Percentiles rank a stretch among this genome's conserved stretches.
These are phyloP conservation scores for Laspeyria flexula DNA, from an alignment of 2,888 invertebrate genomes.

Conservation along the genomic window DNA sequence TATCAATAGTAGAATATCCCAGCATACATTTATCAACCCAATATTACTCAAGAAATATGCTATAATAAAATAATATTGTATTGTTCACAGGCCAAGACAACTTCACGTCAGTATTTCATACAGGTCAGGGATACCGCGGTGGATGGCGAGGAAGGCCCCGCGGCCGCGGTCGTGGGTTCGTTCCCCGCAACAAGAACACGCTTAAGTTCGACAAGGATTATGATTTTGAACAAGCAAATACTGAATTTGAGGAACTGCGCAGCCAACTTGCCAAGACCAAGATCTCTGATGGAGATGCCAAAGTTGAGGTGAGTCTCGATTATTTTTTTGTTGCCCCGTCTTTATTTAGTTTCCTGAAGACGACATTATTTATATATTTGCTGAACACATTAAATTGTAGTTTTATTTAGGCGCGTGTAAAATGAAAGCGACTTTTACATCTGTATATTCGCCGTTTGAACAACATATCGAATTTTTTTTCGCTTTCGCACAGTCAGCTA, in stretches of 20 bases:
- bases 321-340: neutral
- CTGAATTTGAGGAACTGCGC: conserved; percentile 97
- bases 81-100: conserved; percentile 32
- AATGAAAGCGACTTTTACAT: too few relatives aligned
- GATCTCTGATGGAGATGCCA: conserved; percentile 87
- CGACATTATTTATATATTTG: too few relatives aligned
- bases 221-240: conserved; percentile 99
- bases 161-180: conserved; percentile 78
- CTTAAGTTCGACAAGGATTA: conserved; percentile 98
- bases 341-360: too few relatives aligned
- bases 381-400: too few relatives aligned
- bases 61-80: too few relatives aligned
- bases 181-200: conserved; percentile 87
- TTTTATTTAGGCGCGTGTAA: too few relatives aligned
- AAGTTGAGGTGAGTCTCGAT: conserved; percentile 72
- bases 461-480: too few relatives aligned
- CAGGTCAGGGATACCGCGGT: conserved; percentile 81
- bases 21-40: too few relatives aligned
- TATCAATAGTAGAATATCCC: too few relatives aligned
- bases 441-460: too few relatives aligned
- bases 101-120: conserved; percentile 32
- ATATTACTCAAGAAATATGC: too few relatives aligned
- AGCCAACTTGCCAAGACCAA: conserved; percentile 94
- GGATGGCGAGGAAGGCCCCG: conserved; percentile 79
- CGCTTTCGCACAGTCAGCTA: too few relatives aligned